Evolutionary conservation across 2,888 invertebrate genomes (phyloP).

Genomic region (Hipparchia semele): DNA sequence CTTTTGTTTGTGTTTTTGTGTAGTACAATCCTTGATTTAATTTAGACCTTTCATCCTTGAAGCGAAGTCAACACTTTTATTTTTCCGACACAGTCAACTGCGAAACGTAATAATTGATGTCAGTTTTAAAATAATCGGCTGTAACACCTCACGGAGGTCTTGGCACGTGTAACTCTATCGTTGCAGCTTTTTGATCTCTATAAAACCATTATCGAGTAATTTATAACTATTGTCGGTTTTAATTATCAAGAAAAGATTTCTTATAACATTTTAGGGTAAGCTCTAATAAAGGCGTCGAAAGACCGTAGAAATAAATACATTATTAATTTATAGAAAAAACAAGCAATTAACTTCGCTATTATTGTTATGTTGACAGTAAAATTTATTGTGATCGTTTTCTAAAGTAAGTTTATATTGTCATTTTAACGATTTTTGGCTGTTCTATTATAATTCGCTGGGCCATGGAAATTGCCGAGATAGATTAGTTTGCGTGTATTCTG

Average conservation of each 20-base stretch:
- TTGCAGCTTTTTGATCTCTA: conserved; percentile 23
- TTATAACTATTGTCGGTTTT: conserved; percentile 28
- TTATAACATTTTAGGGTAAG: background rate
- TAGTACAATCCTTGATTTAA: too few species aligned
- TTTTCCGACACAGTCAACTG: background rate
- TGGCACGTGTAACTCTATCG: conserved; percentile 25
- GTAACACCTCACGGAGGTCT: conserved; percentile 22
- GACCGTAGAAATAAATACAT: background rate
- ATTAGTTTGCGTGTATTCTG: too few species aligned
- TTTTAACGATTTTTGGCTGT: background rate
- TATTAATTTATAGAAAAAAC: background rate
- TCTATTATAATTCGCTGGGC: too few species aligned
- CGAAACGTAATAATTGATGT: conserved; percentile 15
- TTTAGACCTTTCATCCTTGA: too few species aligned
- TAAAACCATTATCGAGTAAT: conserved; percentile 30
- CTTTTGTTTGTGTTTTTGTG: background rate
- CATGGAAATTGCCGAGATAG: too few species aligned
- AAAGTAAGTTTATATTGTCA: background rate
- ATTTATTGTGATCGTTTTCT: background rate
- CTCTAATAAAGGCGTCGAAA: background rate
- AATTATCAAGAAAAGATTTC: conserved; percentile 9
- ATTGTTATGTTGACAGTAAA: background rate
- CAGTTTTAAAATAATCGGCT: conserved; percentile 23
- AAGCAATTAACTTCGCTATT: background rate
- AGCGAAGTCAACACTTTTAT: too few species aligned